Evolutionary conservation across 2,797 vertebrate species (phyloP).

Genomic region (Gallinago stenura): DNA sequence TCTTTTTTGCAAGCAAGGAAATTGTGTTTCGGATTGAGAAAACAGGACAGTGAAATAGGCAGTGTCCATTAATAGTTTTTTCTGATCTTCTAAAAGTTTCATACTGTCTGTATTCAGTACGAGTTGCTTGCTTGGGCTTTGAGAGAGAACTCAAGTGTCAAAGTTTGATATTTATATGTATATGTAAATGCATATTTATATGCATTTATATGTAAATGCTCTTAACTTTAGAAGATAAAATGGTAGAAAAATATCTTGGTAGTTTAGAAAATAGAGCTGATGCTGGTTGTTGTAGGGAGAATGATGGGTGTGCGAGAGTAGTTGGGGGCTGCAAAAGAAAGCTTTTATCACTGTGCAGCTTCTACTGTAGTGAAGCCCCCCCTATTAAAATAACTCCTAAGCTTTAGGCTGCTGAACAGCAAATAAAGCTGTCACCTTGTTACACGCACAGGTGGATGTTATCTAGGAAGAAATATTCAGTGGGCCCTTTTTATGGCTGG

Average conservation of each 20-base stretch:
- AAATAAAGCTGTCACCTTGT: not conserved
- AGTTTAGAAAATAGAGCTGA: not conserved
- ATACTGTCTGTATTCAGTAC: not conserved
- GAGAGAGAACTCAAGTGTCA: not conserved
- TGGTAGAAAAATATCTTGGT: not conserved
- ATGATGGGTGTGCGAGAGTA: not conserved
- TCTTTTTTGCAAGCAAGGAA: not conserved
- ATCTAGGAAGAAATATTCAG: not conserved
- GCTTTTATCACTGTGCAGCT: not conserved
- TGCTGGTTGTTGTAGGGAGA: not conserved
- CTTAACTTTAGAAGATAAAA: not conserved
- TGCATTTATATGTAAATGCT: not conserved
- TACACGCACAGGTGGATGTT: not conserved
- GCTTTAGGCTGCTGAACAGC: not conserved
- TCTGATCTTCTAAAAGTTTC: not conserved
- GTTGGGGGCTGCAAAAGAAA: not conserved
- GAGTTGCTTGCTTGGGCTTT: not conserved
- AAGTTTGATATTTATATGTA: not conserved
- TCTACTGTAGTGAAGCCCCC: not conserved
- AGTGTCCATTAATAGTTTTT: not conserved
- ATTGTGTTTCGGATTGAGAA: not conserved
- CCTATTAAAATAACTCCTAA: not conserved
- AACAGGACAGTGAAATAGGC: not conserved
- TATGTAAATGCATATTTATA: not conserved
- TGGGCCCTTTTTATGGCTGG: not conserved